Percentiles rank a stretch among this genome's conserved stretches.
Conservation (phyloP, 2,888 invertebrate species). For the Melanotus villosus region DNA sequence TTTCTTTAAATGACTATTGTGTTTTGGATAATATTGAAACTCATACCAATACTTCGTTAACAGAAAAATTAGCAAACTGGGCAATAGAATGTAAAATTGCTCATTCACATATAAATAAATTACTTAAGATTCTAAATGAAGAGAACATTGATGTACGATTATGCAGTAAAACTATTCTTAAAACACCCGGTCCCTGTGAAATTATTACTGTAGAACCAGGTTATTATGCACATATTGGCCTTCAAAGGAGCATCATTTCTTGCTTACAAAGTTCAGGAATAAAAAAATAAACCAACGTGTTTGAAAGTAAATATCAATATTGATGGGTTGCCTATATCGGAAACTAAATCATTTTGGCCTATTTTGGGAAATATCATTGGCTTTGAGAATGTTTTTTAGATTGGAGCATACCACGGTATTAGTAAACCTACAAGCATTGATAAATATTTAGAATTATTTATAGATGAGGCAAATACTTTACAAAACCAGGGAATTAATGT, state of each 20-base stretch:
- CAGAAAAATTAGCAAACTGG: slow-evolving; percentile 5
- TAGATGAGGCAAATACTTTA: no score
- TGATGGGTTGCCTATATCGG: slow-evolving; percentile 5
- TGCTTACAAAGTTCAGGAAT: no score
- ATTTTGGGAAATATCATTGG: slow-evolving; percentile 11
- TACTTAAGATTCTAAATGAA: slow-evolving; percentile 1
- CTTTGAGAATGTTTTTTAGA: not conserved
- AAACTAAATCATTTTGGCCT: not conserved
- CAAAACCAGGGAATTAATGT: not conserved
- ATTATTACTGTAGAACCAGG: not conserved
- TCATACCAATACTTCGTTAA: no score
- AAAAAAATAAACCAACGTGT: no score
- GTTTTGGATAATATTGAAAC: no score
- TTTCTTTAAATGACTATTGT: no score
- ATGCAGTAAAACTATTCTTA: not conserved
- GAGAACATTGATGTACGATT: not conserved
- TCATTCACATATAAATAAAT: not conserved
- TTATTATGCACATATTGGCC: not conserved
- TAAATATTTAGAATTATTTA: no score
- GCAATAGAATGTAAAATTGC: not conserved
- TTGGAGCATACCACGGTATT: slow-evolving; percentile 4
- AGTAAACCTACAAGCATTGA: no score
- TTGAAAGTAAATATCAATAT: slow-evolving; percentile 8
- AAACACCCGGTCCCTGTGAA: not conserved
- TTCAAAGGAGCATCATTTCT: no score